Evolutionary conservation across 2,888 invertebrate genomes (phyloP), one percentile per base, ranked within the genome.

Genomic region (Plebejus argus): DNA sequence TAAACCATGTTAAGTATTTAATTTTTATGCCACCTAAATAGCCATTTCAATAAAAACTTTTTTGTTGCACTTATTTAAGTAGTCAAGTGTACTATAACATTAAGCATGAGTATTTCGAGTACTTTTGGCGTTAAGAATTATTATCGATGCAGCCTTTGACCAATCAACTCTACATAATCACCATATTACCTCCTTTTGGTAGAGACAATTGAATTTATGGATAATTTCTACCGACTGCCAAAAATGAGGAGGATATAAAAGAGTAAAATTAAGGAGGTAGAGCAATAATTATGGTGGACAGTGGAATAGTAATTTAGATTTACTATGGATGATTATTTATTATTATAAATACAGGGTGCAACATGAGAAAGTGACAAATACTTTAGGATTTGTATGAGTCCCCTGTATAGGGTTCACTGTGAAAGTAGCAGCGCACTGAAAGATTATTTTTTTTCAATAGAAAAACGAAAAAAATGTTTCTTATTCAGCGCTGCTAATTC

Each of bases 121-220:
- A 78, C 82, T 82, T 82, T 80, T 35, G 72, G n/a, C 49, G 49
- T 49, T 20, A 45, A 72, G 72, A 72, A 72, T 72, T 72, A 72
- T 72, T 72, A 71, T n/a, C 3, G 71, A 71, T 72, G 45, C 28
- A 45, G 76, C 79, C 79, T 78, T 79, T 80, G 79, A 78, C 81
- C 80, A 80, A 79, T 82, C 82, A 81, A 1, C 71, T 23, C 20
- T 23, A 61, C 23, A 23, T 61, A 23, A 61, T 61, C 61, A 61
- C 61, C 23, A 61, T 61, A 61, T 20, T 23, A 23, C 61, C 61
- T 61, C 33, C 33, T 35, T 70, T 70, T 70, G 35, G 33, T 33
- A 35, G 28, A 28, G 70, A 8, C 33, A 70, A 35, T 70, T 18
- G 18, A 70, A 35, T 70, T 70, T 20, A 61, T 10, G 61, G 61